Evolutionary conservation across 2,888 invertebrate genomes (phyloP).

Genomic region (Mythimna ferrago): DNA sequence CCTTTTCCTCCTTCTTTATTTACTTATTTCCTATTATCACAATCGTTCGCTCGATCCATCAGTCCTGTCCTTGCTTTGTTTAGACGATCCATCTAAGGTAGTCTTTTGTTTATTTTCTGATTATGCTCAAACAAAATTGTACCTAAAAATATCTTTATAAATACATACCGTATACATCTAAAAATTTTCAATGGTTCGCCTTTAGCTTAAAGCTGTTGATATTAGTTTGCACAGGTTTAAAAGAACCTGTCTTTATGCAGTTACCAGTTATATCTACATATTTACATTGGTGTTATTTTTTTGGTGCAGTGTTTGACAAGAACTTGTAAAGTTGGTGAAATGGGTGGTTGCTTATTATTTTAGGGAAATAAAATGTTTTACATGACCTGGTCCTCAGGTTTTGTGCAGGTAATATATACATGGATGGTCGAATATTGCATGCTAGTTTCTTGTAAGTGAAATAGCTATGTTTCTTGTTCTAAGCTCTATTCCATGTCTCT

Average conservation of each 20-base stretch:
- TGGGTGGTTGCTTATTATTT: neutral
- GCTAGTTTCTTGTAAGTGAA: neutral
- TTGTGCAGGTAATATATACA: neutral
- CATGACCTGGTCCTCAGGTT: neutral
- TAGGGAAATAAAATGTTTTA: slow-evolving; percentile 11
- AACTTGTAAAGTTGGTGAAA: slow-evolving; percentile 32
- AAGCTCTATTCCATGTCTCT: neutral
- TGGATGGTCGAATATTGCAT: neutral
- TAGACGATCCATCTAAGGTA: neutral
- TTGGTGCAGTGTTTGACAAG: slow-evolving; percentile 31
- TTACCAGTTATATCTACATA: slow-evolving; percentile 31
- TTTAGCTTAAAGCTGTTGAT: neutral
- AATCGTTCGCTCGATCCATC: neutral
- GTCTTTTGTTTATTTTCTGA: neutral
- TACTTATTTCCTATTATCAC: neutral
- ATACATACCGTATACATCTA: neutral
- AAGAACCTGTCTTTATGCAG: slow-evolving; percentile 9
- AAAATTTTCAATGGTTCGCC: neutral
- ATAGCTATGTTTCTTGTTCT: neutral
- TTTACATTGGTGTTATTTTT: slow-evolving; percentile 31
- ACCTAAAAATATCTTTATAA: no score
- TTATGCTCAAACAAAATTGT: neutral
- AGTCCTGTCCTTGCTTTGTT: slow-evolving; percentile 3
- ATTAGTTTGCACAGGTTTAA: neutral
- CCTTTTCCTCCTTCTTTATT: neutral